These are phyloP conservation scores for Propithecus coquereli DNA, from an alignment of 2,113 vertebrate genomes.

Conservation along the genomic window DNA sequence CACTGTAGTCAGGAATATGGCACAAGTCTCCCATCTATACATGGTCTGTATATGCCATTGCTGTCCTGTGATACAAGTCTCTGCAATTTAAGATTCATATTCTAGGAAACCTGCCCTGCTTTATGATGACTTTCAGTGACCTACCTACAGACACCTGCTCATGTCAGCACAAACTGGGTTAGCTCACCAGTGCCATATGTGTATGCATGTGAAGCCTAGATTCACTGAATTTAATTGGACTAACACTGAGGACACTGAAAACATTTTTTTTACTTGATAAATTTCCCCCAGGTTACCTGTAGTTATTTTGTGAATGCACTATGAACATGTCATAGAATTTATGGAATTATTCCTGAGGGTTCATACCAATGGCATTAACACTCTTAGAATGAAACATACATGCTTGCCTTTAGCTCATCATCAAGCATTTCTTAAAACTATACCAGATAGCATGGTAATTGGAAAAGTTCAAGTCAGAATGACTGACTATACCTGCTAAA, in stretches of 20 bases:
- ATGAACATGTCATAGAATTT: not conserved
- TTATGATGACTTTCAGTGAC: conserved; percentile 55
- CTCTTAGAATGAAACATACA: not conserved
- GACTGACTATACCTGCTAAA: not conserved
- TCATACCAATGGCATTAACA: conserved; percentile 25
- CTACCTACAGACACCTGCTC: conserved; percentile 65
- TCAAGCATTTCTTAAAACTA: not conserved
- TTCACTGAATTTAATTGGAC: not conserved
- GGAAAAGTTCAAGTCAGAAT: conserved; percentile 22
- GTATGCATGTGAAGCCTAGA: not conserved
- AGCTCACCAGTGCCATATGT: conserved; percentile 53
- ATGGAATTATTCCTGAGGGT: not conserved
- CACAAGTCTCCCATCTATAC: not conserved
- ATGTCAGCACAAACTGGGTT: conserved; percentile 58
- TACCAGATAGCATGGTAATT: not conserved
- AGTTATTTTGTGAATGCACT: not conserved
- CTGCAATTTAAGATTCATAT: not conserved
- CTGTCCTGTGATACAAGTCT: not conserved
- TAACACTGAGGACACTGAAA: not conserved
- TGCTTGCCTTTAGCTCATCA: not conserved
- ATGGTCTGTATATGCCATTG: not conserved
- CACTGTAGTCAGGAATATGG: not conserved
- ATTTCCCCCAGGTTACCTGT: not conserved
- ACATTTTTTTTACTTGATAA: not conserved
- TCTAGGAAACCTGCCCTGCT: not conserved